phyloP scores from a whole-genome alignment of 1,140 invertebrate species.

The Bombus terrestris region DNA sequence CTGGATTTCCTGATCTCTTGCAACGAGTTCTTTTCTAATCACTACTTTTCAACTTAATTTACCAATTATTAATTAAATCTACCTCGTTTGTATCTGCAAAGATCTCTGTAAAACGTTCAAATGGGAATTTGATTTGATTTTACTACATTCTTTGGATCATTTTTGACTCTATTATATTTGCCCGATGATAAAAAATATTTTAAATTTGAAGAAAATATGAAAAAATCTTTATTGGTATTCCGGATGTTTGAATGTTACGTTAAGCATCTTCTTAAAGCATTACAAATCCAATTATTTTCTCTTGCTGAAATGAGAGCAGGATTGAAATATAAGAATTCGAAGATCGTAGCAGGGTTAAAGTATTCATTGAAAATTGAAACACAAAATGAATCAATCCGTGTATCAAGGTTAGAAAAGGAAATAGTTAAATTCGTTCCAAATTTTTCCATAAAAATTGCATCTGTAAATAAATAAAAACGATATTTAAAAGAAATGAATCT shows the following conservation, averaged over 20 bases:
- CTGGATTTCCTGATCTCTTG: constrained; percentile 67
- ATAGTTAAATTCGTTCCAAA: background rate
- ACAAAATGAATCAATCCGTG: too few relatives aligned
- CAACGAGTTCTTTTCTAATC: background rate
- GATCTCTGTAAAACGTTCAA: background rate
- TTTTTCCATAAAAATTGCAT: background rate
- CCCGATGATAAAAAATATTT: too few relatives aligned
- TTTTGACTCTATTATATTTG: too few relatives aligned
- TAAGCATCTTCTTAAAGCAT: too few relatives aligned
- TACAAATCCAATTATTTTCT: too few relatives aligned
- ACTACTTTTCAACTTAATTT: background rate
- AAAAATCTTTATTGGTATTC: background rate
- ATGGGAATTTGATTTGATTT: background rate
- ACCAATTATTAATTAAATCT: constrained; percentile 10
- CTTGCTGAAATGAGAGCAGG: too few relatives aligned
- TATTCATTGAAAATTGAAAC: too few relatives aligned
- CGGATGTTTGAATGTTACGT: too few relatives aligned
- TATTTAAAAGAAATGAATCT: background rate
- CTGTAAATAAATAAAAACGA: background rate
- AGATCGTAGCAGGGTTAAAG: too few relatives aligned
- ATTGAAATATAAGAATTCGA: too few relatives aligned
- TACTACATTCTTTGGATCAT: background rate
- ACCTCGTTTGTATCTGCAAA: background rate
- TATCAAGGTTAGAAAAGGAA: too few relatives aligned
- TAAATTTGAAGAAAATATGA: too few relatives aligned